A percentile compares a stretch with the other conserved stretches of the same genome.
Evolutionary conservation across 1,140 invertebrate genomes (phyloP).

Genomic region (Drosophila truncata): DNA sequence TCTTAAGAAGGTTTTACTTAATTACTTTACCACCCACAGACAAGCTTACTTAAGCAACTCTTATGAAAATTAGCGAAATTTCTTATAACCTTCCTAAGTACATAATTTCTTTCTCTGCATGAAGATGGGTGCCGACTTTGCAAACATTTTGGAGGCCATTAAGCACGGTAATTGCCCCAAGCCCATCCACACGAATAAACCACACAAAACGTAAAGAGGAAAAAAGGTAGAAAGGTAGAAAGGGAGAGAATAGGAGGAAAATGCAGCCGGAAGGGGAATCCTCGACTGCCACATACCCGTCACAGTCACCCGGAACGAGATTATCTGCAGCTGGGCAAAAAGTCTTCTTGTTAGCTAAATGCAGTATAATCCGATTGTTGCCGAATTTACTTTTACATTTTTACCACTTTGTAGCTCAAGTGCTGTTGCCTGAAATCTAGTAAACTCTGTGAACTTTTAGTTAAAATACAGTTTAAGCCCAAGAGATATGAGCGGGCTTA

Average conservation of each 20-base stretch:
- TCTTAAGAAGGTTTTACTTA: background rate
- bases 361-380: slow-evolving; percentile 36
- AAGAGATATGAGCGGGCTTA: background rate
- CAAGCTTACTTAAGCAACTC: background rate
- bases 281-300: slow-evolving; percentile 43
- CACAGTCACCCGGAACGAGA: slow-evolving; percentile 8
- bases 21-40: background rate
- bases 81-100: background rate
- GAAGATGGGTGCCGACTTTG: slow-evolving; percentile 2
- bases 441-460: slow-evolving; percentile 20
- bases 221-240: background rate
- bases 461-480: slow-evolving; percentile 11
- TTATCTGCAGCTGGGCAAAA: slow-evolving; percentile 17
- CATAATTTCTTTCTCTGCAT: background rate
- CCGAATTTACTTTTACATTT: slow-evolving; percentile 24
- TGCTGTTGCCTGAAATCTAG: background rate
- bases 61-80: no score
- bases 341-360: slow-evolving; percentile 20
- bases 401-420: slow-evolving; percentile 15
- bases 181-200: slow-evolving; percentile 70
- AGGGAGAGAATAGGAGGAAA: slow-evolving; percentile 6
- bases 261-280: slow-evolving; percentile 24
- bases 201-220: slow-evolving; percentile 40
- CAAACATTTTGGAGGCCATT: slow-evolving; percentile 55
- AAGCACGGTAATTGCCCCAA: slow-evolving; percentile 66